Conservation (phyloP, 2,797 vertebrate genomes). For the Pangasius mekongensis region DNA sequence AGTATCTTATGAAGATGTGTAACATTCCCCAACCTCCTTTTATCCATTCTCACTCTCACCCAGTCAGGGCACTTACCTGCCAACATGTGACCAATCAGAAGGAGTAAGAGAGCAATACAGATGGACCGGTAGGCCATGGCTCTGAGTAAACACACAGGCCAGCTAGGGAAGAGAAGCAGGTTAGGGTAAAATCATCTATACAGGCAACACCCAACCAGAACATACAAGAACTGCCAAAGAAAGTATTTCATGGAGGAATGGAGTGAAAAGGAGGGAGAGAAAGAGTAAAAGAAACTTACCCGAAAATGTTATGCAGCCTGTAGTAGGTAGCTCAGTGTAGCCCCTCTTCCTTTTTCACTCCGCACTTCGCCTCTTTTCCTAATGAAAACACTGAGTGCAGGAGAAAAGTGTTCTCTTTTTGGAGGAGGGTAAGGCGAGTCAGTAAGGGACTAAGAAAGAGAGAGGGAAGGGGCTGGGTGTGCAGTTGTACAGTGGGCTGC, state of each 20-base stretch:
- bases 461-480: constrained; percentile 36
- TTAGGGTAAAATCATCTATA: not conserved
- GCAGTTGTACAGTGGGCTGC: constrained; percentile 30
- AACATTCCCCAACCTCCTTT: not conserved
- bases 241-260: not conserved
- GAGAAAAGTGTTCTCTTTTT: constrained; percentile 67
- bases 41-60: not conserved
- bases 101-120: constrained; percentile 64
- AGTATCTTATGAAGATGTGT: not conserved
- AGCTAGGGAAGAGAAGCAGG: constrained; percentile 25
- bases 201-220: not conserved
- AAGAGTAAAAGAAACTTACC: constrained; percentile 27
- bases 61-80: constrained; percentile 69
- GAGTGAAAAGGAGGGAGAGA: constrained; percentile 1
- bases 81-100: constrained; percentile 70
- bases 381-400: constrained; percentile 71
- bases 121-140: constrained; percentile 62
- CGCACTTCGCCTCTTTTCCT: constrained; percentile 67
- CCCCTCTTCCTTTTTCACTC: constrained; percentile 41
- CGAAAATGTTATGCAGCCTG: constrained; percentile 15
- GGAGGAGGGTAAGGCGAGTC: constrained; percentile 53
- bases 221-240: not conserved
- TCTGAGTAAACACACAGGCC: constrained; percentile 34
- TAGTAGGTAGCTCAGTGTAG: constrained; percentile 11
- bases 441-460: constrained; percentile 27